Evolutionary conservation across 1,140 invertebrate species (phyloP).

Genomic region (Ips typographus): DNA sequence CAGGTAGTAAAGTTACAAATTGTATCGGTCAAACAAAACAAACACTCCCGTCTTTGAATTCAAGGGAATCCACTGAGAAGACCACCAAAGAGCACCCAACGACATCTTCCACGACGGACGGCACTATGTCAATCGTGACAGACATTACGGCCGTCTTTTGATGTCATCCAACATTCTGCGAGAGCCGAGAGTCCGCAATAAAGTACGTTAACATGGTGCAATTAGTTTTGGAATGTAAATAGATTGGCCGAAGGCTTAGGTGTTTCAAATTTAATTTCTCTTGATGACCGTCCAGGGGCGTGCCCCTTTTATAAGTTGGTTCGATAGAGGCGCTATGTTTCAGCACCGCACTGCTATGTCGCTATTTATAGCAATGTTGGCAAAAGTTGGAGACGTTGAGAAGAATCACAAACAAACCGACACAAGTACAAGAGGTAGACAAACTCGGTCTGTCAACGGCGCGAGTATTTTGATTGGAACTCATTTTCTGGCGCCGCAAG

Average conservation of each 20-base stretch:
- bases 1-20: no score
- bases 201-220: slow-evolving; percentile 28
- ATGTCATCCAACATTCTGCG: slow-evolving; percentile 26
- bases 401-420: slow-evolving; percentile 1
- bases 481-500: slow-evolving; percentile 2
- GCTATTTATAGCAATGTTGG: not conserved
- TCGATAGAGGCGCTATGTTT: not conserved
- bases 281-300: slow-evolving; percentile 1
- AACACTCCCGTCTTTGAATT: no score
- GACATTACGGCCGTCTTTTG: slow-evolving; percentile 25
- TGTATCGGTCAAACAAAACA: no score
- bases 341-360: not conserved
- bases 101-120: slow-evolving; percentile 3
- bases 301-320: not conserved
- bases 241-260: slow-evolving; percentile 15
- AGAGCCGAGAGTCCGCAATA: slow-evolving; percentile 19
- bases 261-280: slow-evolving; percentile 19
- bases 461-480: slow-evolving; percentile 22
- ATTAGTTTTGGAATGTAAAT: slow-evolving; percentile 33
- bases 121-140: slow-evolving; percentile 29
- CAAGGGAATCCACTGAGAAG: not conserved
- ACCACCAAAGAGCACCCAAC: slow-evolving; percentile 12
- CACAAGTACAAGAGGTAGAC: slow-evolving; percentile 16
- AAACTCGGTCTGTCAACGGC: slow-evolving; percentile 10
- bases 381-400: not conserved